These are phyloP conservation scores for Heteromurus nitidus DNA, from an alignment of 2,888 invertebrate species.

Conservation along the genomic window DNA sequence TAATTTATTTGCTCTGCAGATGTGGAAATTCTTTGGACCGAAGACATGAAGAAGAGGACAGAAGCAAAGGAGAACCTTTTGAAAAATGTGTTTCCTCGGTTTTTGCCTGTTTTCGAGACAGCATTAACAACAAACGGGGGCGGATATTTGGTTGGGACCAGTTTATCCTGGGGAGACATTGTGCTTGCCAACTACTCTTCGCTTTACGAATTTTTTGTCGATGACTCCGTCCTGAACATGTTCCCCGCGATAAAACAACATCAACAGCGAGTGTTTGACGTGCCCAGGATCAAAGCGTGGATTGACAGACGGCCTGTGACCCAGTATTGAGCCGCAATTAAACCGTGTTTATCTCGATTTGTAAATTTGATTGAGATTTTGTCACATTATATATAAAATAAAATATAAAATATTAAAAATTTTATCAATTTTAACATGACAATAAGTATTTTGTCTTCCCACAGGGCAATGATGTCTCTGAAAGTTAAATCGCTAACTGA, in stretches of 20 bases:
- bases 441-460: too few species aligned
- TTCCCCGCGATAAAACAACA: slow-evolving; percentile 79
- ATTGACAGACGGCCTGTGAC: slow-evolving; percentile 80
- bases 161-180: slow-evolving; percentile 64
- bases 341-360: too few species aligned
- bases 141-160: slow-evolving; percentile 49
- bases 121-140: slow-evolving; percentile 55
- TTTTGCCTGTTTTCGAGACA: slow-evolving; percentile 62
- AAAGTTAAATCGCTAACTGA: too few species aligned
- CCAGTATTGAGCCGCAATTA: too few species aligned
- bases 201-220: slow-evolving; percentile 30
- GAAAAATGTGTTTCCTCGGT: slow-evolving; percentile 69
- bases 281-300: slow-evolving; percentile 81
- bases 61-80: slow-evolving; percentile 77
- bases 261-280: slow-evolving; percentile 78
- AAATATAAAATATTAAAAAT: too few species aligned
- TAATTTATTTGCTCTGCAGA: too few species aligned
- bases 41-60: slow-evolving; percentile 78
- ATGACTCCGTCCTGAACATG: slow-evolving; percentile 78
- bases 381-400: too few species aligned
- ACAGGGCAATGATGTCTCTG: too few species aligned
- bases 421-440: too few species aligned
- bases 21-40: slow-evolving; percentile 73
- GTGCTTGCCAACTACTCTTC: slow-evolving; percentile 53
- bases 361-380: too few species aligned